Percentiles rank a stretch among this genome's conserved stretches.
Conservation (phyloP, 1,140 invertebrate genomes). For the Drosophila lini region DNA sequence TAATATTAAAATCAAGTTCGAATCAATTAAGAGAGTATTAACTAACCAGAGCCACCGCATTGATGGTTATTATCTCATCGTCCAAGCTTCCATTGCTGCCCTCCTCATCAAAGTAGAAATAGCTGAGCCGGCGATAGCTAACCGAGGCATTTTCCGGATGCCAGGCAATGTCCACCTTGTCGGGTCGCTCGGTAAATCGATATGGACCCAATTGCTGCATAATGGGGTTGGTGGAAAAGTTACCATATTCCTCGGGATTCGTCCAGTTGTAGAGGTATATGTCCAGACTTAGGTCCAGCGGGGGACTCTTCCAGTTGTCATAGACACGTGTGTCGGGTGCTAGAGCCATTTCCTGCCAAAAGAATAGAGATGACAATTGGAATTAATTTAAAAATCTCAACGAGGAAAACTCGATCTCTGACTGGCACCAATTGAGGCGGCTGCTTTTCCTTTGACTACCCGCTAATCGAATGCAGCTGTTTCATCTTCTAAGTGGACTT, state of each 20-base stretch:
- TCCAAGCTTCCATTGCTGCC: constrained; percentile 90
- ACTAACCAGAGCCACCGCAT: constrained; percentile 92
- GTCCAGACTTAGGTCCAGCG: constrained; percentile 90
- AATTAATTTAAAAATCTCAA: constrained; percentile 74
- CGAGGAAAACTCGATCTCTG: constrained; percentile 41
- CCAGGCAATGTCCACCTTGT: constrained; percentile 90
- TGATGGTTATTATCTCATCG: constrained; percentile 92
- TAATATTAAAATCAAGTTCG: too few species aligned
- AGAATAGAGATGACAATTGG: constrained; percentile 52
- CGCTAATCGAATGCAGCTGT: constrained; percentile 67
- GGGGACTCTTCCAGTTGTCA: constrained; percentile 89
- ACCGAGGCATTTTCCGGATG: constrained; percentile 91
- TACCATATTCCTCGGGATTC: constrained; percentile 87
- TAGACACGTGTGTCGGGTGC: constrained; percentile 87
- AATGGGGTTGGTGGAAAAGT: constrained; percentile 86
- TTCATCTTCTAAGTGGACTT: not conserved
- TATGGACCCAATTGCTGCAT: constrained; percentile 91
- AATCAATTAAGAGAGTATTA: not conserved
- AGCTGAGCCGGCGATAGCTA: constrained; percentile 90
- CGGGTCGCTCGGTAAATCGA: constrained; percentile 88
- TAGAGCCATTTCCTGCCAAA: constrained; percentile 87
- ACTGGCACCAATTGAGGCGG: constrained; percentile 42
- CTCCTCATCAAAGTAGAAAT: constrained; percentile 90
- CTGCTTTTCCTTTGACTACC: constrained; percentile 39
- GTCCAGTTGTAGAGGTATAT: constrained; percentile 94